These are phyloP conservation scores for Tapirus indicus DNA, from an alignment of 2,797 vertebrate genomes.

Conservation along the genomic window DNA sequence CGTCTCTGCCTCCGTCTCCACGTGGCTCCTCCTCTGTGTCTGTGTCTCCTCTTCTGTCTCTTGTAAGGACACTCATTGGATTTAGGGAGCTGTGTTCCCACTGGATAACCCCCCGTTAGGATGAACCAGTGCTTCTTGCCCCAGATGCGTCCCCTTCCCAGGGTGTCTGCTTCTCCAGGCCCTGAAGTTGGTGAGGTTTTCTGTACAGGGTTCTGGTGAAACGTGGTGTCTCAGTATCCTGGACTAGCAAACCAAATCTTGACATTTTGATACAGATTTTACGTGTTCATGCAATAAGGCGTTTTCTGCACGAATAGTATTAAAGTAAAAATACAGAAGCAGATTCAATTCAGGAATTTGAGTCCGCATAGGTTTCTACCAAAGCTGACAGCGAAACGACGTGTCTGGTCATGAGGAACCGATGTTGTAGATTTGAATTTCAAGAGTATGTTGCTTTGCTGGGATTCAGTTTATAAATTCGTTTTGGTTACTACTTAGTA, in stretches of 20 bases:
- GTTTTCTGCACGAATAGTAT: accelerated
- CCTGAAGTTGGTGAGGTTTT: background rate
- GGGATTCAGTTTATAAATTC: background rate
- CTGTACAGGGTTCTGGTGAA: background rate
- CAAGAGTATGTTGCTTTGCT: background rate
- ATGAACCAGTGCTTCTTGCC: background rate
- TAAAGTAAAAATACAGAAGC: accelerated
- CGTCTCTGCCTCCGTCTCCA: too few species aligned
- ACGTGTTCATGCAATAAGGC: accelerated
- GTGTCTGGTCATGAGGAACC: accelerated
- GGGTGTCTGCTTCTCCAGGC: accelerated
- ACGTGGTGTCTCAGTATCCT: accelerated
- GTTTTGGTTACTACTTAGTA: too few species aligned
- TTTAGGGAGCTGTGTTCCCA: background rate
- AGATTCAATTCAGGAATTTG: accelerated
- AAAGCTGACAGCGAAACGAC: accelerated
- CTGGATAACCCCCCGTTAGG: accelerated
- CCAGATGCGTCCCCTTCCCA: background rate
- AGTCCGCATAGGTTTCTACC: accelerated
- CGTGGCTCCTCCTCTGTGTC: too few species aligned
- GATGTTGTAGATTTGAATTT: background rate
- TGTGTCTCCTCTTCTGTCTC: background rate
- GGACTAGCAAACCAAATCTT: accelerated
- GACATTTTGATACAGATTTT: background rate
- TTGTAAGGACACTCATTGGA: too few species aligned